Percentiles rank a stretch among this genome's conserved stretches.
These are phyloP conservation scores for Araneus ventricosus DNA, from an alignment of 1,140 invertebrate genomes.

Conservation along the genomic window DNA sequence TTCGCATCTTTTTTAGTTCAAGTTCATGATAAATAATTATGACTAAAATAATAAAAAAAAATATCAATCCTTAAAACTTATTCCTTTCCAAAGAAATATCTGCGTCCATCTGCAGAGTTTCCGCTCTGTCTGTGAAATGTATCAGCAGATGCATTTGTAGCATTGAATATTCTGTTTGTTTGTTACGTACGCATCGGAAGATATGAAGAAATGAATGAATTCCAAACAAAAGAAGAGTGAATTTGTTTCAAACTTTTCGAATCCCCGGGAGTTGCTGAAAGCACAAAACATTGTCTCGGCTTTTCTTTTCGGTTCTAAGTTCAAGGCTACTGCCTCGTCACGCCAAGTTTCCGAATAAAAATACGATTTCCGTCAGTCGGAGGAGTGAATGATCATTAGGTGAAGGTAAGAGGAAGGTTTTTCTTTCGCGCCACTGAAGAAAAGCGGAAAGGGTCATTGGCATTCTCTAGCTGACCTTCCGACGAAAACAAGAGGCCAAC, in stretches of 20 bases:
- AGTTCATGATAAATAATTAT: too few species aligned
- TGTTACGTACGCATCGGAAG: neutral
- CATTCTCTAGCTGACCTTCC: neutral
- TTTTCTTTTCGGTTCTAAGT: neutral
- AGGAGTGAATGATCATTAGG: neutral
- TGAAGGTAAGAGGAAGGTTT: constrained; percentile 15
- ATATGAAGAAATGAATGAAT: neutral
- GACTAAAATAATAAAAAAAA: too few species aligned
- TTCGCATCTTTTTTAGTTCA: too few species aligned
- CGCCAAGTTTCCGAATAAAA: neutral
- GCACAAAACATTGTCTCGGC: neutral
- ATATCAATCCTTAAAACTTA: too few species aligned
- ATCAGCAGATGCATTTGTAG: neutral
- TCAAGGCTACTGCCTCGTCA: constrained; percentile 1
- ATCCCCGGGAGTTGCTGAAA: neutral
- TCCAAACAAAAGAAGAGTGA: neutral
- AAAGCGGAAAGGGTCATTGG: neutral
- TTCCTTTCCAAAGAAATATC: too few species aligned
- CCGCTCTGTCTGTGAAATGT: neutral
- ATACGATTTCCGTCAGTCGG: neutral
- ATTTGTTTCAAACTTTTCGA: neutral
- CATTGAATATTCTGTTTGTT: neutral
- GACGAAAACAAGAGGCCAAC: neutral
- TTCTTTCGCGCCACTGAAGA: neutral
- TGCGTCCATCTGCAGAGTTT: neutral